A percentile compares a stretch with the other conserved stretches of the same genome.
These are phyloP conservation scores for Stenopsyche tienmushanensis DNA, from an alignment of 1,140 invertebrate genomes.

Conservation along the genomic window DNA sequence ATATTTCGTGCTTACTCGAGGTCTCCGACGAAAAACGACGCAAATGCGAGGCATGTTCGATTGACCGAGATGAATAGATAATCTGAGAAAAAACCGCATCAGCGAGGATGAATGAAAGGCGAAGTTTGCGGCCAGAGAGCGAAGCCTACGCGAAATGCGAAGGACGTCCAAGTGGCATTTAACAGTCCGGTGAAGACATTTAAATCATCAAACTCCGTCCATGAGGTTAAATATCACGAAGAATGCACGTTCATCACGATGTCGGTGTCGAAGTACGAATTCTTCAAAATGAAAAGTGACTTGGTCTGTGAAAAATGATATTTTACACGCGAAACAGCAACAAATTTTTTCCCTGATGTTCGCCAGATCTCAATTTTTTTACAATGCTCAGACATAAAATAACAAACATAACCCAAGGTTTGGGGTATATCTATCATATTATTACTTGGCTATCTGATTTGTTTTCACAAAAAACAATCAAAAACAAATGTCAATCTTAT, in stretches of 20 bases:
- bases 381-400: no score
- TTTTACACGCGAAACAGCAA: background rate
- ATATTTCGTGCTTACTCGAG: no score
- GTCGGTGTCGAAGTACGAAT: background rate
- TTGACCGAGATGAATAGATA: slow-evolving; percentile 4
- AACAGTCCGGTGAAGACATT: background rate
- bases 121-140: slow-evolving; percentile 2
- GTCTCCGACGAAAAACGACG: background rate
- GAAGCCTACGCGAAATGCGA: slow-evolving; percentile 19
- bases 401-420: no score
- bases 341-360: no score
- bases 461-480: no score
- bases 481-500: no score
- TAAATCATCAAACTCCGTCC: background rate
- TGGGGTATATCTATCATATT: no score
- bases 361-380: no score
- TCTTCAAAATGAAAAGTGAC: background rate
- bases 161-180: slow-evolving; percentile 27
- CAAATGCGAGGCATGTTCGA: slow-evolving; percentile 2
- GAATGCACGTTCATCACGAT: background rate
- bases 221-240: background rate
- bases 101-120: slow-evolving; percentile 33
- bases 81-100: slow-evolving; percentile 2
- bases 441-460: no score
- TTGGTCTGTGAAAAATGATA: background rate